Evolutionary conservation across 2,113 vertebrate species (phyloP).

Genomic region (Rafetus swinhoei): DNA sequence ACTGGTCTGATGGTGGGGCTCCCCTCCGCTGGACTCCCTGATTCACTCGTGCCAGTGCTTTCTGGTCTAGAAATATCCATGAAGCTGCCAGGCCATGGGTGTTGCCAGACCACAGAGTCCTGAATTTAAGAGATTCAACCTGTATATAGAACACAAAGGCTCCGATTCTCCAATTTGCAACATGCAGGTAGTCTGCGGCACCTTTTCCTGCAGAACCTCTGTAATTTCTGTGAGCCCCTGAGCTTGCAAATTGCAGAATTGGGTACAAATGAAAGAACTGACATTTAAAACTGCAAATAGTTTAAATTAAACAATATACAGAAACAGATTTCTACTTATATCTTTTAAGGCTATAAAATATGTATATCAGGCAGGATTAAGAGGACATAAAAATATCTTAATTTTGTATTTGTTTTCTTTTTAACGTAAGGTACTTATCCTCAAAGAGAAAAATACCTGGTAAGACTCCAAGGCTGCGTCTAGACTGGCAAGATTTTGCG

Average conservation of each 20-base stretch:
- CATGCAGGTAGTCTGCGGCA: neutral
- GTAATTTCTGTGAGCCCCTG: neutral
- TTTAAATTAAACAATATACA: neutral
- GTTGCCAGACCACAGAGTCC: too few relatives aligned
- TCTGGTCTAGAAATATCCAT: too few relatives aligned
- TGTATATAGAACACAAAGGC: neutral
- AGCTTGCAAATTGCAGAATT: neutral
- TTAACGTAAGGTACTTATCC: neutral
- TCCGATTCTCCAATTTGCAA: accelerated
- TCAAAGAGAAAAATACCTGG: neutral
- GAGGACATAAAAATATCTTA: neutral
- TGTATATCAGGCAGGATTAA: neutral
- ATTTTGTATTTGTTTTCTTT: neutral
- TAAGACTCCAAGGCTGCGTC: too few relatives aligned
- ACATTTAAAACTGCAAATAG: neutral
- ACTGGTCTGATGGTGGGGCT: too few relatives aligned
- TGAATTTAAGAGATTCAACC: too few relatives aligned
- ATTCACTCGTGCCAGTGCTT: too few relatives aligned
- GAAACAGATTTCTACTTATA: neutral
- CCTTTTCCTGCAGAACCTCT: neutral
- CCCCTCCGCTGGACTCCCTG: too few relatives aligned
- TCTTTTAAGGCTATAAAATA: neutral
- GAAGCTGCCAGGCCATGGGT: too few relatives aligned
- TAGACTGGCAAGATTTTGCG: too few relatives aligned
- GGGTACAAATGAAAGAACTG: neutral